Base-by-base conservation (phyloP, 2,113 vertebrate species). In the Bucco capensis region DNA sequence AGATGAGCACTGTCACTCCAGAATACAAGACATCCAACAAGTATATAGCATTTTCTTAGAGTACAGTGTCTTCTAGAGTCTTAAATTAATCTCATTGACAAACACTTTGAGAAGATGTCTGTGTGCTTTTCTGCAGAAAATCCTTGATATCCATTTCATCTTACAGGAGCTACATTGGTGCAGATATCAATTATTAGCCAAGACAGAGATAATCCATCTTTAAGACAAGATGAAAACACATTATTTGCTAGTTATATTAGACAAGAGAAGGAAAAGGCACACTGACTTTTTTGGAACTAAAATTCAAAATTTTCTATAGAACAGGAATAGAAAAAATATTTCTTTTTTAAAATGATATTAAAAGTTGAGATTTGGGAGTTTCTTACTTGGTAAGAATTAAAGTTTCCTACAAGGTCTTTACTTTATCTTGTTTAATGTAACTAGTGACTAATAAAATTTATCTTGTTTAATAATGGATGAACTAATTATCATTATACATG, bases 381-480 rank as follows among this genome's bases (percentile, higher is more conserved):
- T 92, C 31, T 85, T 18, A 57, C 47, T 37, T 57, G 3, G 14
- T 93, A 65, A 89, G 66, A 94, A 81, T 91, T 82, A 65, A 92
- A 91, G 84, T 94, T 93, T 87, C 82, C 81, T 84, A 57, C 38
- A 46, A 70, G 71, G 81, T 83, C 82, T 89, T 93, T 91, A 35
- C 50, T 70, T 93, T 95, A 95, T 95, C 94, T 94, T 83, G 72
- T 91, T 91, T 92, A 93, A 92, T 93, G 76, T 90, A 94, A 93
- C 70, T 86, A 72, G 89, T 93, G 91, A 93, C 94, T 96, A 94
- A 96, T 93, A 96, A 94, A 95, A 96, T 49, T 90, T 95, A 94
- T 95, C 93, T 95, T 94, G 94, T 94, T 91, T 94, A 94, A 86
- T 95, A 95, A 93, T 92, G 88, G 96, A 93, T 90, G 83, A 92